Percentiles rank a stretch among this genome's conserved stretches.
Conservation (phyloP, 2,113 vertebrate genomes). For the Capreolus pygargus region DNA sequence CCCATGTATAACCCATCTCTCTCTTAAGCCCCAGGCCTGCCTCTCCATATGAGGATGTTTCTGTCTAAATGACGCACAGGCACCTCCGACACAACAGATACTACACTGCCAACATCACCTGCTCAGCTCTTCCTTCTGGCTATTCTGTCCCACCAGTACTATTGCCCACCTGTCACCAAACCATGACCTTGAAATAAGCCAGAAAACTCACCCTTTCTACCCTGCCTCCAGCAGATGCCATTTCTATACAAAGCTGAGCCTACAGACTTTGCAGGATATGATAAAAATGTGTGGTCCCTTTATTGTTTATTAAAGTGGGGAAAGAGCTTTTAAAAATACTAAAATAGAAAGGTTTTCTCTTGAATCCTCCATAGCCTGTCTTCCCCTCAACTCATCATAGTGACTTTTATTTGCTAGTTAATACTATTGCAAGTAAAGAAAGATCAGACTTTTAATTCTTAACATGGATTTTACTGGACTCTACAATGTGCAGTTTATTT, state of each 20-base stretch:
- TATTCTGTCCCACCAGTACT: not conserved
- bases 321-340: not conserved
- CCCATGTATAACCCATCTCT: not conserved
- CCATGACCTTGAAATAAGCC: not conserved
- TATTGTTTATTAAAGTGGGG: not conserved
- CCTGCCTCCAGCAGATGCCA: not conserved
- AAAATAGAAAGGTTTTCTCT: not conserved
- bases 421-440: not conserved
- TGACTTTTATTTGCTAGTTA: not conserved
- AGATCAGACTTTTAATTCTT: not conserved
- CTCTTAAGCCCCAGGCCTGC: not conserved
- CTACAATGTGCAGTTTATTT: not conserved
- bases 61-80: not conserved
- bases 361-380: not conserved
- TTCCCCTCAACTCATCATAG: not conserved
- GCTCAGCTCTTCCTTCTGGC: not conserved
- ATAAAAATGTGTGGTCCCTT: not conserved
- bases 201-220: not conserved
- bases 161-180: not conserved
- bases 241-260: not conserved
- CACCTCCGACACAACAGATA: not conserved
- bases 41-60: not conserved
- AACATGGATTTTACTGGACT: not conserved
- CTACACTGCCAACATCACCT: not conserved
- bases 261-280: not conserved